These are phyloP conservation scores for Polyommatus icarus DNA, from an alignment of 2,888 invertebrate genomes.

Conservation along the genomic window DNA sequence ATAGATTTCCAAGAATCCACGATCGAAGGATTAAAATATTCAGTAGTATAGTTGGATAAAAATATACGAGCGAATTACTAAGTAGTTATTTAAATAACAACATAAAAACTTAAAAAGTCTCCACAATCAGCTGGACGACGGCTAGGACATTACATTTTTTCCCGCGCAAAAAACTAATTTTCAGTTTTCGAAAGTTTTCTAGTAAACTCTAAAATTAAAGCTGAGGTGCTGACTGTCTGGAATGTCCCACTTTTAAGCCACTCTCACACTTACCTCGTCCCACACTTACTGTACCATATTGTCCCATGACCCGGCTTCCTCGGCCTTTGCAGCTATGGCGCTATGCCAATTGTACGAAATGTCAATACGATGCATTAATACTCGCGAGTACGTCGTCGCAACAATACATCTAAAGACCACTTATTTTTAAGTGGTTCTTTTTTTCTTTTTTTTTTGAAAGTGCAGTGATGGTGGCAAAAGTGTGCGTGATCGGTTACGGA, in stretches of 20 bases:
- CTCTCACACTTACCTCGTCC: neutral
- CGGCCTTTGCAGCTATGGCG: slow-evolving; percentile 54
- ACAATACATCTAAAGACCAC: slow-evolving; percentile 2
- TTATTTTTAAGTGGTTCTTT: neutral
- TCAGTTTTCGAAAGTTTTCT: too few species aligned
- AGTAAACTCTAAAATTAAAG: neutral
- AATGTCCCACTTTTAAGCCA: neutral
- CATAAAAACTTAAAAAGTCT: too few species aligned
- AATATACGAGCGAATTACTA: too few species aligned
- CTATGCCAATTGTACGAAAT: slow-evolving; percentile 68
- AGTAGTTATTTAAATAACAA: too few species aligned
- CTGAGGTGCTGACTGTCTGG: neutral
- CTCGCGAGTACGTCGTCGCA: slow-evolving; percentile 41
- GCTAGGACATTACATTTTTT: too few species aligned
- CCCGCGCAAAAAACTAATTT: too few species aligned
- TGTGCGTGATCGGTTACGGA: slow-evolving; percentile 52
- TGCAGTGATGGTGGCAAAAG: slow-evolving; percentile 58
- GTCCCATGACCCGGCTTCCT: slow-evolving; percentile 26
- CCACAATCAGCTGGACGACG: too few species aligned
- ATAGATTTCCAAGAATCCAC: too few species aligned
- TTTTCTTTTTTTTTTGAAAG: slow-evolving; percentile 33
- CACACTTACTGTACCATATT: neutral
- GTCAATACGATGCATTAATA: slow-evolving; percentile 77
- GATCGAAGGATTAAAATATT: too few species aligned
- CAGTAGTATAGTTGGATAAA: too few species aligned